Evolutionary conservation across 2,113 vertebrate genomes (phyloP).

Genomic region (Genyomyrus donnyi): DNA sequence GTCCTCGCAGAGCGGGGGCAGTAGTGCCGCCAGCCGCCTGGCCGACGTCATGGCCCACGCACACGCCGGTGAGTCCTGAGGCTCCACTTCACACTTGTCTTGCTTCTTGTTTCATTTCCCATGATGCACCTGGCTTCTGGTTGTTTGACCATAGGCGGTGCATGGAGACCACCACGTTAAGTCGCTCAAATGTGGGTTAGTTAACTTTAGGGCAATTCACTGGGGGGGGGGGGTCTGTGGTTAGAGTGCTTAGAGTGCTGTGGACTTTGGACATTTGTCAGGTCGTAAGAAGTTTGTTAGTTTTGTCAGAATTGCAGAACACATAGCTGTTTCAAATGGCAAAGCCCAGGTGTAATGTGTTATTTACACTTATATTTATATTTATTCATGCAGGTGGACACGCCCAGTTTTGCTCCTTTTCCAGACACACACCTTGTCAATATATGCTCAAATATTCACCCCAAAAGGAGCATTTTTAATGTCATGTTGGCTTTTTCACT

Average conservation of each 20-base stretch:
- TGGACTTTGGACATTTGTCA: background rate
- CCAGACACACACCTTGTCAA: background rate
- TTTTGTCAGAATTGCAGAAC: background rate
- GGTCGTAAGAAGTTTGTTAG: background rate
- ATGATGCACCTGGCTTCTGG: background rate
- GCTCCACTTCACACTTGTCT: background rate
- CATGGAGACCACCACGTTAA: background rate
- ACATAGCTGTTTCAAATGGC: background rate
- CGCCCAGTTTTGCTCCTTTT: background rate
- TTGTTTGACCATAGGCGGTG: background rate
- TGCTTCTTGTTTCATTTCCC: background rate
- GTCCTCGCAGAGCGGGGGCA: slow-evolving; percentile 82
- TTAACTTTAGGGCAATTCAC: background rate
- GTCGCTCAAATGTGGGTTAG: background rate
- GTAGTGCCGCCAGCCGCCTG: background rate
- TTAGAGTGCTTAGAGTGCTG: background rate
- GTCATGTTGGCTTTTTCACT: background rate
- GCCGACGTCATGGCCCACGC: background rate
- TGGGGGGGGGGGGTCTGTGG: background rate
- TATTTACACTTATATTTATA: background rate
- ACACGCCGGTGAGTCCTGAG: background rate
- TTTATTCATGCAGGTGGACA: background rate
- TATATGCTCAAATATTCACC: background rate
- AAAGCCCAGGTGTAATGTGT: background rate
- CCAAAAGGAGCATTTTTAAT: background rate